Evolutionary conservation across 2,888 invertebrate species (phyloP).

Genomic region (Drosophila colorata): DNA sequence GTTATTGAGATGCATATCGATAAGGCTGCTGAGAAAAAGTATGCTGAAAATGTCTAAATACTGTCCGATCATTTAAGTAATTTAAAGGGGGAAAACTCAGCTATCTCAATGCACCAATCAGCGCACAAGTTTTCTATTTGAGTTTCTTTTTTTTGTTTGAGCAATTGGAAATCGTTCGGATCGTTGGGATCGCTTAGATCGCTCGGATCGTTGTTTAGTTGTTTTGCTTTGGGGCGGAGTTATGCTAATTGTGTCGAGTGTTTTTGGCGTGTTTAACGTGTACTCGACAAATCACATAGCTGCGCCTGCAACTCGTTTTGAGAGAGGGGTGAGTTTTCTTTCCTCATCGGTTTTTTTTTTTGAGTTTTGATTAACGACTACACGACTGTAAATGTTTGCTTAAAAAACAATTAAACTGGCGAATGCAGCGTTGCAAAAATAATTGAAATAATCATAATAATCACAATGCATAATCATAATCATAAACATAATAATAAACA

Average conservation of each 20-base stretch:
- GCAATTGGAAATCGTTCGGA: constrained; percentile 16
- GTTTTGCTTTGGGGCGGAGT: constrained; percentile 44
- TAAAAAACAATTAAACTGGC: constrained; percentile 70
- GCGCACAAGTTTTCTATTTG: constrained; percentile 1
- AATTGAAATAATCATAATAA: constrained; percentile 50
- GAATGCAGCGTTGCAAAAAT: constrained; percentile 31
- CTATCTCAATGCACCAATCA: constrained; percentile 35
- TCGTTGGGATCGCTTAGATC: constrained; percentile 7
- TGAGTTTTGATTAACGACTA: constrained; percentile 52
- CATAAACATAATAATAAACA: constrained; percentile 41
- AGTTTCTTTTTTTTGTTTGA: background rate
- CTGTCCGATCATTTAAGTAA: constrained; percentile 22
- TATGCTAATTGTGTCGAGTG: constrained; percentile 42
- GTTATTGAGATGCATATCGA: constrained; percentile 53
- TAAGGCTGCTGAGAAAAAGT: background rate
- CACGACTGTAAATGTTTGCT: constrained; percentile 62
- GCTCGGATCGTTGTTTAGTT: constrained; percentile 2
- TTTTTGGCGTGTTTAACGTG: constrained; percentile 25
- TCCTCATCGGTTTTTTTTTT: too few species aligned
- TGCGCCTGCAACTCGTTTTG: background rate
- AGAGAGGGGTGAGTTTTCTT: background rate
- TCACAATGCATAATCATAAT: constrained; percentile 46
- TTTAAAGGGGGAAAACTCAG: constrained; percentile 1
- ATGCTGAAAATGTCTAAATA: constrained; percentile 24
- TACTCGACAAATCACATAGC: constrained; percentile 39